Percentiles rank a stretch among this genome's conserved stretches.
phyloP scores from a whole-genome alignment of 2,113 vertebrate genomes.

The Hipposideros armiger region DNA sequence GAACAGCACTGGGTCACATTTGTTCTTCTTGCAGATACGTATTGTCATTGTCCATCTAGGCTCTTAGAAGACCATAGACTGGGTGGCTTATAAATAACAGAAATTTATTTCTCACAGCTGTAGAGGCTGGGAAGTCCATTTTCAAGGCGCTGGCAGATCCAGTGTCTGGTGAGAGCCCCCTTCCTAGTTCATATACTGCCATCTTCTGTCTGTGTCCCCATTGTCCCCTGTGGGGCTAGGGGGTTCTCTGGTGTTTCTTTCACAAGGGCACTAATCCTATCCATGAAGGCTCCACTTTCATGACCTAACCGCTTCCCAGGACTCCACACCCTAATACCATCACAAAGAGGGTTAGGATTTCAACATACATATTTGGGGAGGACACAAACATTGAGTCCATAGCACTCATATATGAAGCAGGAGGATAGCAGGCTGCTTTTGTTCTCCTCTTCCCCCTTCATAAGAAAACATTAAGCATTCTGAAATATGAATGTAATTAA shows the following conservation, averaged over 20 bases:
- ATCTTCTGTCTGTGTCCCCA: not conserved
- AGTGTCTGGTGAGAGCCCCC: not conserved
- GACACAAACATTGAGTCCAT: not conserved
- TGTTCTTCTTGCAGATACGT: not conserved
- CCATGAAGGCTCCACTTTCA: not conserved
- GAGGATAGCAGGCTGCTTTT: not conserved
- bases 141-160: not conserved
- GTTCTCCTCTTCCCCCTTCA: not conserved
- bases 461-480: not conserved
- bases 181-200: not conserved
- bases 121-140: not conserved
- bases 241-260: not conserved
- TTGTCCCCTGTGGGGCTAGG: not conserved
- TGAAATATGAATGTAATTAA: not conserved
- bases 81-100: not conserved
- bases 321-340: not conserved
- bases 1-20: not conserved
- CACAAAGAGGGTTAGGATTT: not conserved
- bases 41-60: not conserved
- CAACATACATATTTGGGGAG: not conserved
- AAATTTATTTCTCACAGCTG: not conserved
- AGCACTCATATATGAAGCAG: not conserved
- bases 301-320: not conserved
- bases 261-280: not conserved
- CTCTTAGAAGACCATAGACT: not conserved